Evolutionary conservation across 2,888 invertebrate genomes (phyloP).

Genomic region (Anorthoa munda): DNA sequence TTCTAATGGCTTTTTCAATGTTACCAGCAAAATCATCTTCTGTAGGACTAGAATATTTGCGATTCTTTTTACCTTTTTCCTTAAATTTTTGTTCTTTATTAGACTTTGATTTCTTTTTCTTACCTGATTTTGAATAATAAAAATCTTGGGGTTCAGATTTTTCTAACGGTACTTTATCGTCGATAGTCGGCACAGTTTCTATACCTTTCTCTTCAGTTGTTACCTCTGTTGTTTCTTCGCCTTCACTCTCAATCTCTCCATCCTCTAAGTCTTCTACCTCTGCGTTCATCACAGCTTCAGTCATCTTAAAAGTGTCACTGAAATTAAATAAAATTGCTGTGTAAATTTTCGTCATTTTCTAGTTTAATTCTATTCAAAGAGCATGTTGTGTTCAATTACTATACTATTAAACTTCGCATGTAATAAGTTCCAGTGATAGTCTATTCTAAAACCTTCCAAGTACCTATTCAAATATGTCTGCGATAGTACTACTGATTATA

Average conservation of each 20-base stretch:
- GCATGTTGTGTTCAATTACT: neutral
- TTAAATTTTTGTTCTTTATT: slow-evolving; percentile 88
- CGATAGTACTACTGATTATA: slow-evolving; percentile 24
- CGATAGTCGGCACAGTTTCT: slow-evolving; percentile 67
- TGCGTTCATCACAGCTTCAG: slow-evolving; percentile 75
- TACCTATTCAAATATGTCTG: slow-evolving; percentile 16
- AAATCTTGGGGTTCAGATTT: slow-evolving; percentile 79
- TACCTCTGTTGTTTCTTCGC: slow-evolving; percentile 82
- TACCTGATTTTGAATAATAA: slow-evolving; percentile 87
- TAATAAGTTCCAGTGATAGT: neutral
- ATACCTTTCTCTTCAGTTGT: slow-evolving; percentile 73
- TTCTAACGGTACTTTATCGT: slow-evolving; percentile 71
- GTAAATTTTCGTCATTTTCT: slow-evolving; percentile 28
- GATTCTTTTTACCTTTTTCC: slow-evolving; percentile 89
- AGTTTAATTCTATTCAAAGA: slow-evolving; percentile 3
- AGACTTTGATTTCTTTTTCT: slow-evolving; percentile 88
- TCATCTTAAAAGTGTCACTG: slow-evolving; percentile 84
- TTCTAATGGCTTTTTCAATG: slow-evolving; percentile 95
- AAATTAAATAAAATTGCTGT: slow-evolving; percentile 68
- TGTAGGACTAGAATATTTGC: slow-evolving; percentile 82
- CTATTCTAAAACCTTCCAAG: slow-evolving; percentile 12
- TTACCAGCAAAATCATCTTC: slow-evolving; percentile 95
- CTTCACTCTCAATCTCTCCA: slow-evolving; percentile 95
- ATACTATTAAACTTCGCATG: slow-evolving; percentile 9
- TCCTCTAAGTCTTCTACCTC: slow-evolving; percentile 94